These are phyloP conservation scores for Carabus problematicus DNA, from an alignment of 2,888 invertebrate genomes.

Conservation along the genomic window DNA sequence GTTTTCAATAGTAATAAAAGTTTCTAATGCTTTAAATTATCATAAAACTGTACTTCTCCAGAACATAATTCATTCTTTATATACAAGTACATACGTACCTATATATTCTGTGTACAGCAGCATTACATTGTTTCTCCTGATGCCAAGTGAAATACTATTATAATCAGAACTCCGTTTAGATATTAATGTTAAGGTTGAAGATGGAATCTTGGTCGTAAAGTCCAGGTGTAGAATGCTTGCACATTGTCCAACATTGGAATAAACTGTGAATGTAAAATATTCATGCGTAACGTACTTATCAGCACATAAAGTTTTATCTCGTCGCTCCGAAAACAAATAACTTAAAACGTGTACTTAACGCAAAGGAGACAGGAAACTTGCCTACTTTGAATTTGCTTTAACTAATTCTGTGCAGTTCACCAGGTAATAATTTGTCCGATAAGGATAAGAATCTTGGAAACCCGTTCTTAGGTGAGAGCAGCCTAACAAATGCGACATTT, in stretches of 20 bases:
- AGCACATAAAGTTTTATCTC: conserved; percentile 39
- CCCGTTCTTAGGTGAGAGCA: too few species aligned
- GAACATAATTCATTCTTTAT: too few species aligned
- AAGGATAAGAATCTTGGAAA: conserved; percentile 22
- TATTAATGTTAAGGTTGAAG: conserved; percentile 26
- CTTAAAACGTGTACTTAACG: conserved; percentile 36
- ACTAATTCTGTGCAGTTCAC: conserved; percentile 37
- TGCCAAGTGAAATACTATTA: not conserved
- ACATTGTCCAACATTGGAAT: conserved; percentile 30
- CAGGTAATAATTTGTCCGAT: conserved; percentile 37
- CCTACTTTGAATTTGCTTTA: conserved; percentile 37
- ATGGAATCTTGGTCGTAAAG: conserved; percentile 30
- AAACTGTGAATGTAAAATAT: conserved; percentile 26
- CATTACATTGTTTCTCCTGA: too few species aligned
- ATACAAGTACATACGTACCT: too few species aligned
- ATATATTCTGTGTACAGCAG: too few species aligned
- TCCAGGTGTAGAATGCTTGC: not conserved
- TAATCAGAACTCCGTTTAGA: not conserved
- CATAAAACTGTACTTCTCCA: too few species aligned
- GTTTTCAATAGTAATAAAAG: too few species aligned
- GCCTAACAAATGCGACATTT: too few species aligned
- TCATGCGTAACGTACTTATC: conserved; percentile 31
- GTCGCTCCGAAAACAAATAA: conserved; percentile 39
- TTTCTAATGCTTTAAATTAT: too few species aligned
- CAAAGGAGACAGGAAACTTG: conserved; percentile 24